These are phyloP conservation scores for Amphibalanus amphitrite DNA, from an alignment of 1,140 invertebrate genomes.

Conservation along the genomic window DNA sequence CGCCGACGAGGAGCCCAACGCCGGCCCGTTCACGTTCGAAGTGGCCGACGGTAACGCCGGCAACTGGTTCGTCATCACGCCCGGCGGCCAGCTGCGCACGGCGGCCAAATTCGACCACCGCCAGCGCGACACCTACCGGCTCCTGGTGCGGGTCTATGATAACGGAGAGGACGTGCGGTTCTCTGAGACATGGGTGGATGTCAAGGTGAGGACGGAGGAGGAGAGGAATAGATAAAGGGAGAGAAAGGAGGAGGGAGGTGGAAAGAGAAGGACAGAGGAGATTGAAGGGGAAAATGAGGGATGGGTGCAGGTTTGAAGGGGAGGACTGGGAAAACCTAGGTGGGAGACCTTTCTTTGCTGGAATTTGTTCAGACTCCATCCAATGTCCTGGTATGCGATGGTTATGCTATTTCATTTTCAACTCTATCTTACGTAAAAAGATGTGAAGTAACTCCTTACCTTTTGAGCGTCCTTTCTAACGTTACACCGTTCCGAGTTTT, in stretches of 20 bases:
- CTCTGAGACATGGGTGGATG: conserved; percentile 67
- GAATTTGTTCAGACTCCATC: background rate
- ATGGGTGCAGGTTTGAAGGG: too few species aligned
- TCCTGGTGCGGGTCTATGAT: conserved; percentile 83
- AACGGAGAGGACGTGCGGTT: conserved; percentile 76
- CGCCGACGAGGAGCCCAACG: conserved; percentile 66
- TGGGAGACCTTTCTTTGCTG: background rate
- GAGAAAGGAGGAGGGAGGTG: too few species aligned
- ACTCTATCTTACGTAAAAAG: too few species aligned
- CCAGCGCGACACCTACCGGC: conserved; percentile 56
- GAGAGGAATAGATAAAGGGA: too few species aligned
- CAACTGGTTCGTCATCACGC: conserved; percentile 65
- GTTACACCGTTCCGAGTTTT: too few species aligned
- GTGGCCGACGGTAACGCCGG: conserved; percentile 55
- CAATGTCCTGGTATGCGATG: background rate
- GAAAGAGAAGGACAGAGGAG: background rate
- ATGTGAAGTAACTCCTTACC: too few species aligned
- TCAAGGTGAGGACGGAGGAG: conserved; percentile 39
- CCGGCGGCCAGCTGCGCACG: conserved; percentile 64
- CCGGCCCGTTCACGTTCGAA: conserved; percentile 66
- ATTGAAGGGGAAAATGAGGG: too few species aligned
- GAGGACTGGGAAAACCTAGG: background rate
- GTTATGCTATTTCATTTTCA: too few species aligned
- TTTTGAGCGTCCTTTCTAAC: too few species aligned
- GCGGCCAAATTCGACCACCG: conserved; percentile 73